Evolutionary conservation across 2,888 invertebrate genomes (phyloP), one percentile per base, ranked within the genome.

Genomic region (Oxystoma pomonae): DNA sequence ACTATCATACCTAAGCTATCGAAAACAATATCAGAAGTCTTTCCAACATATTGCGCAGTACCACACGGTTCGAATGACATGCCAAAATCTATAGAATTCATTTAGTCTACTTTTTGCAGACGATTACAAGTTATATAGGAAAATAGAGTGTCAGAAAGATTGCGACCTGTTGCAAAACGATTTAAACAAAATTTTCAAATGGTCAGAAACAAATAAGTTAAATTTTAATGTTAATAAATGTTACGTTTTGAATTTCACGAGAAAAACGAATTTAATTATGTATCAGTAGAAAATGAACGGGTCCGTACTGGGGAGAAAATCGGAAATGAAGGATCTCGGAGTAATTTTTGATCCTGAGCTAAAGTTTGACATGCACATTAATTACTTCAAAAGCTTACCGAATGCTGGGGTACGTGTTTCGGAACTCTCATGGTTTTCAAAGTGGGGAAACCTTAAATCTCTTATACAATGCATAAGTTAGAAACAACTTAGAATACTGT

Each of bases 271-370:
- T 35, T 12, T 12, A 35, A 35, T 35, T 7, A 35, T 7, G 12
- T 35, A 35, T 35, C 3, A 12, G 3, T 35, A 35, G 5, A 35
- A 16, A 49, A 49, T 16, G 21, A 58, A n/a, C 7, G 16, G 53
- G 3, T 9, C 5, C 5, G 53, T 53, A n/a, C 53, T 53, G 3
- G 53, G n/a, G n/a, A 19, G 53, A 17, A 53, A 53, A 53, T 9
- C 17, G 16, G 53, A 53, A 53, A 53, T 53, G 53, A 5, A 16
- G n/a, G 53, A 53, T 53, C 19, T 53, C 5, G n/a, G n/a, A 5
- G 53, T 53, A 16, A 53, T 53, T 53, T 53, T 53, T 19, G 53
- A 53, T 53, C n/a, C 53, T 5, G 53, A 53, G n/a, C n/a, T 53
- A 53, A 53, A 53, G 19, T 53, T 53, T 53, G n/a, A 53, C n/a